Evolutionary conservation across 1,140 invertebrate species (phyloP), one percentile per base, ranked within the genome.

Genomic region (Bacillus rossius): DNA sequence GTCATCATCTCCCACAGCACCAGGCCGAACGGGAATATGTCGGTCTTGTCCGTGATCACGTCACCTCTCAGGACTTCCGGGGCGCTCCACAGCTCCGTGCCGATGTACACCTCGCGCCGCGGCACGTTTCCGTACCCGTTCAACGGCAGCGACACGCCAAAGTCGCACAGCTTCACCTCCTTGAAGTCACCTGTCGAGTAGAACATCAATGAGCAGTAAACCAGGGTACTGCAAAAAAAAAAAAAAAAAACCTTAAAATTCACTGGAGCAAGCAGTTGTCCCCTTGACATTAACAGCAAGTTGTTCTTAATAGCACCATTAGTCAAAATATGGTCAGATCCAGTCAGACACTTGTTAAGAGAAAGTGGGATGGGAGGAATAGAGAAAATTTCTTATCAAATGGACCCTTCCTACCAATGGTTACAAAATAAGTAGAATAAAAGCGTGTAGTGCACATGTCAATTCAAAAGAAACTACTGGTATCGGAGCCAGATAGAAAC

Each of bases 1-100:
- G 89, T 77, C 67, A 92, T 75, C 81, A 91, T 92, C 79, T 92
- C 91, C 82, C 86, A 92, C 13, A 92, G 65, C 1, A 85, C 80
- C 16, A 92, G 73, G 7, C 89, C 90, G 65, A 85, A 87, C 14
- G 89, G 76, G 75, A 89, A 94, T 17, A 94, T 86, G 67, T 94
- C 91, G 1, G 86, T 82, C 73, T 88, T 88, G 60, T 74, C 77
- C 13, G 85, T 84, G 50, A 91, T 38, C 4, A 14, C 17, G 16
- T 67, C 78, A 13, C 74, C 75, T 17, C 75, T 51, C 10, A 90
- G 71, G 3, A 88, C 77, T 80, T 94, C 90, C 1, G 88, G 88
- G 1, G 89, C 82, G 66, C 78, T 84, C 90, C 89, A 93, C 43
- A 81, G 76, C 65, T 80, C 75, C n/a, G 89, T 91, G 3, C 89